Conservation (phyloP, 1,140 invertebrate genomes). For the Manduca sexta region DNA sequence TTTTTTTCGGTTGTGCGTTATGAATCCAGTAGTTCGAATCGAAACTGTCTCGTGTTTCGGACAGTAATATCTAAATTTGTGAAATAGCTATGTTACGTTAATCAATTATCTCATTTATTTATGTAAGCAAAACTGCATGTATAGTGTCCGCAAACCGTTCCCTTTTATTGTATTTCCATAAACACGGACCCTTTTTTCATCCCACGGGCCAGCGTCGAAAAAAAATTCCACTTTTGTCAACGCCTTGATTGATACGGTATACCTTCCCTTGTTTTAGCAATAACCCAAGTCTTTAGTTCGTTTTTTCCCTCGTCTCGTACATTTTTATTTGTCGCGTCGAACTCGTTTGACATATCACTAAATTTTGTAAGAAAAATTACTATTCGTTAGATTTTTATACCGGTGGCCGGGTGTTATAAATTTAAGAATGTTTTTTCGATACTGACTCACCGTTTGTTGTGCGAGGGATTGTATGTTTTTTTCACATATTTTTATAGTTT, state of each 20-base stretch:
- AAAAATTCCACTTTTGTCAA: slow-evolving; percentile 70
- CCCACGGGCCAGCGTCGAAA: slow-evolving; percentile 39
- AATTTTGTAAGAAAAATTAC: slow-evolving; percentile 71
- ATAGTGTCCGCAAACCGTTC: slow-evolving; percentile 26
- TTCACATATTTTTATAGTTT: slow-evolving; percentile 46
- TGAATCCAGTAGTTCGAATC: too few relatives aligned
- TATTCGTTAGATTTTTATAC: slow-evolving; percentile 61
- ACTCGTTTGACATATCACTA: slow-evolving; percentile 72
- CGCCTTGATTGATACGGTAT: slow-evolving; percentile 72
- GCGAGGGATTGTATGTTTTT: slow-evolving; percentile 53
- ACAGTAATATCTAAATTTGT: too few relatives aligned
- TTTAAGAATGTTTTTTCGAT: slow-evolving; percentile 53
- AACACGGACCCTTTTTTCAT: slow-evolving; percentile 66
- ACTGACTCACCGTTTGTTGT: slow-evolving; percentile 45
- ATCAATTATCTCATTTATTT: too few relatives aligned
- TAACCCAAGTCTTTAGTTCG: slow-evolving; percentile 56
- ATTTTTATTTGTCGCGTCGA: slow-evolving; percentile 69
- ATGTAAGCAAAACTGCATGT: too few relatives aligned
- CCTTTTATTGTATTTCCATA: slow-evolving; percentile 66
- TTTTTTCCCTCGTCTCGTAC: slow-evolving; percentile 52
- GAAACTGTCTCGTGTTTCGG: too few relatives aligned
- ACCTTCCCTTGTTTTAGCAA: slow-evolving; percentile 72
- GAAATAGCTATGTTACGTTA: too few relatives aligned
- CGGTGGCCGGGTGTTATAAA: slow-evolving; percentile 67
- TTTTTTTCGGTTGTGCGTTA: too few relatives aligned